phyloP scores from a whole-genome alignment of 1,140 invertebrate genomes.

The Ganaspis sp. region DNA sequence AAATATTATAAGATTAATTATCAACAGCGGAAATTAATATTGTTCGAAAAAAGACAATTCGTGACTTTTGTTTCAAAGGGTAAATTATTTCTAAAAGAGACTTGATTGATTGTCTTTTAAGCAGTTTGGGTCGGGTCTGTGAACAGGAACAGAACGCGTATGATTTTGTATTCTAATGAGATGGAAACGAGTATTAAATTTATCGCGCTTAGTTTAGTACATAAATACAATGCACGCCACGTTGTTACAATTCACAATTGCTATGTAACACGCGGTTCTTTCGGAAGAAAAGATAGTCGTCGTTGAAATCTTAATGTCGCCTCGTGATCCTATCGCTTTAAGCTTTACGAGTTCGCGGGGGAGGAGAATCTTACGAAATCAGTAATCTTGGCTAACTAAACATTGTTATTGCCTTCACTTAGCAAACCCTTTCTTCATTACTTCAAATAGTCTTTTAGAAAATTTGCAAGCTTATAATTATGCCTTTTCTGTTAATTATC shows the following conservation, averaged over 20 bases:
- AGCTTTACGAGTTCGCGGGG: not conserved
- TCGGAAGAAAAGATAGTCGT: not conserved
- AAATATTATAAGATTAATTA: no score
- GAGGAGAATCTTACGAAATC: conserved; percentile 1
- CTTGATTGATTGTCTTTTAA: not conserved
- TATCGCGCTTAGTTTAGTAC: not conserved
- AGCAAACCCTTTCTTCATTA: not conserved
- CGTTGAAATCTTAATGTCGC: conserved; percentile 2
- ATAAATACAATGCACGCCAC: not conserved
- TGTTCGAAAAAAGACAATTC: no score
- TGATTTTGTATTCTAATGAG: conserved; percentile 19
- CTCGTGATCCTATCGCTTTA: conserved; percentile 6
- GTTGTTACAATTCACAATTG: not conserved
- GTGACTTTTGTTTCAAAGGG: no score
- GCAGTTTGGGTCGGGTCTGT: not conserved
- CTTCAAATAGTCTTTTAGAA: no score
- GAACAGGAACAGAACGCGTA: not conserved
- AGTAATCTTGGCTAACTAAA: not conserved
- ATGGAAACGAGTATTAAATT: conserved; percentile 34
- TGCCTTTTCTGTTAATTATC: no score
- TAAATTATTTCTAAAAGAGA: no score
- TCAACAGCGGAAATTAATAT: no score
- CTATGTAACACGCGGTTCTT: not conserved
- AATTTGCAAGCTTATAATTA: no score
- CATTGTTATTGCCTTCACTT: not conserved